A percentile compares a stretch with the other conserved stretches of the same genome.
phyloP scores from a whole-genome alignment of 2,888 invertebrate species.

The Sericinus montela region DNA sequence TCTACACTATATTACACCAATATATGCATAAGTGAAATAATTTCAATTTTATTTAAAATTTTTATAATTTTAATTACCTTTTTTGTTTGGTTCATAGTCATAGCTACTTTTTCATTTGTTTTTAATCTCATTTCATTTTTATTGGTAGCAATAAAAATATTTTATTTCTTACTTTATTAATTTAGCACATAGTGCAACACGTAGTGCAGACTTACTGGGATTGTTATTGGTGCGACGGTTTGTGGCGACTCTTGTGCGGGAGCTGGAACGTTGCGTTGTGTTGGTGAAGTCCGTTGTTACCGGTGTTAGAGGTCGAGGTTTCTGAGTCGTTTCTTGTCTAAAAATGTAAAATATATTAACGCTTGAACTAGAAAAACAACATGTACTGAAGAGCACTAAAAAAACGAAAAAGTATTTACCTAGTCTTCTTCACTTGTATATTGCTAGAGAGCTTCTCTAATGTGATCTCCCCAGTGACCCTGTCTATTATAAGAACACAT shows the following conservation, averaged over 20 bases:
- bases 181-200: no score
- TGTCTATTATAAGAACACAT: conserved; percentile 96
- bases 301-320: conserved; percentile 62
- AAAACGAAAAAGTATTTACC: conserved; percentile 62
- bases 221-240: conserved; percentile 51
- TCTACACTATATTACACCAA: no score
- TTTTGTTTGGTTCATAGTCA: no score
- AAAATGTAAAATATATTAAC: no score
- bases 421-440: conserved; percentile 95
- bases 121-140: no score
- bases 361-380: neutral
- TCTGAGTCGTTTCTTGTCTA: conserved; percentile 64
- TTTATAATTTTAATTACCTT: no score
- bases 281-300: conserved; percentile 65
- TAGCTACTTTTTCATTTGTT: no score
- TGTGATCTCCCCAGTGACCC: conserved; percentile 94
- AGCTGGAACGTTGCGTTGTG: conserved; percentile 80
- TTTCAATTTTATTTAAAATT: no score
- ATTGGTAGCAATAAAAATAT: no score
- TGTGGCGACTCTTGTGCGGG: conserved; percentile 81
- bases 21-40: no score
- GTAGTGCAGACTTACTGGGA: conserved; percentile 36
- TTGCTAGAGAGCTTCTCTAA: conserved; percentile 94
- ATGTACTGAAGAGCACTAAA: neutral
- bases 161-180: no score